Conservation (phyloP, 2,797 vertebrate genomes). For the Aselliscus stoliczkanus region DNA sequence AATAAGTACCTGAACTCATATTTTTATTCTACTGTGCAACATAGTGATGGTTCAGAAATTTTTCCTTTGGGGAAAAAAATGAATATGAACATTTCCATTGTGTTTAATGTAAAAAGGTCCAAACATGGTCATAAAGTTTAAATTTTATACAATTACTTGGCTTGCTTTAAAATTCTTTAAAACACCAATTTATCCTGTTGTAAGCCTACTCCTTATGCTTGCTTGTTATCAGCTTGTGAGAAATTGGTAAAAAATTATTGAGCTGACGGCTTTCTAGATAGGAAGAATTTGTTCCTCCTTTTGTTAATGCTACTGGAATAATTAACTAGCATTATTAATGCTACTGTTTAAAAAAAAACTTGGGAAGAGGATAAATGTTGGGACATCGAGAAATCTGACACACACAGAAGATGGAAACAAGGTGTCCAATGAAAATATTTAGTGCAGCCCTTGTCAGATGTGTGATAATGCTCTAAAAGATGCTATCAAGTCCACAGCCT, state of each 20-base stretch:
- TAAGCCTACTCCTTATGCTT: neutral
- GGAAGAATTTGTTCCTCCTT: neutral
- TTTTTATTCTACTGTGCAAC: conserved; percentile 78
- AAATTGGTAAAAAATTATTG: neutral
- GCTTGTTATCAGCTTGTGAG: neutral
- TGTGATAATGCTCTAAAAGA: neutral
- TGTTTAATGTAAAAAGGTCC: conserved; percentile 77
- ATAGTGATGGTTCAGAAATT: conserved; percentile 57
- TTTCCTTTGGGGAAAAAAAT: conserved; percentile 75
- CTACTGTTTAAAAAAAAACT: neutral
- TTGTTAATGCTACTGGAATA: neutral
- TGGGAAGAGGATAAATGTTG: conserved; percentile 19
- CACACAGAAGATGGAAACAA: neutral
- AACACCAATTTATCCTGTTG: neutral
- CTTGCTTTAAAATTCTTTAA: conserved; percentile 70
- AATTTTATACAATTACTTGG: conserved; percentile 77
- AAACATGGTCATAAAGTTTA: conserved; percentile 80
- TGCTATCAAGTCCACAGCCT: neutral
- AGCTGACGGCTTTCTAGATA: neutral
- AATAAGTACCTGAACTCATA: conserved; percentile 69
- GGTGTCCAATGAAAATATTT: neutral
- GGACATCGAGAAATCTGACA: neutral
- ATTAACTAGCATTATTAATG: neutral
- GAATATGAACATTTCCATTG: conserved; percentile 71
- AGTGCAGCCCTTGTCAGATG: neutral